Percentiles rank a stretch among this genome's conserved stretches.
These are phyloP conservation scores for Aleiodes sp. DNA, from an alignment of 1,140 invertebrate species.

Conservation along the genomic window DNA sequence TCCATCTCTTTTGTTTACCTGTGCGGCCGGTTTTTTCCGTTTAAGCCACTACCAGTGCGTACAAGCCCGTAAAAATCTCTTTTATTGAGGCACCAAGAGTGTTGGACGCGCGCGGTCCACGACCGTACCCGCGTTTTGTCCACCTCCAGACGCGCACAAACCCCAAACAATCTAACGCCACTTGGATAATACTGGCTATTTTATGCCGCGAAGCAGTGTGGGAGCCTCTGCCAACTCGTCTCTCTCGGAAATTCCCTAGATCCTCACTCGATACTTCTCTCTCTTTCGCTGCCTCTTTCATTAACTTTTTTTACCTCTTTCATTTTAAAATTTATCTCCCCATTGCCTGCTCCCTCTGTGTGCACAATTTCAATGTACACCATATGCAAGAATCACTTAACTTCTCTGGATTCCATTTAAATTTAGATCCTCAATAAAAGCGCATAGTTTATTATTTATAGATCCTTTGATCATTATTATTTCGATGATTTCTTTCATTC, in stretches of 20 bases:
- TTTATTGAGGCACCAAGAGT: not conserved
- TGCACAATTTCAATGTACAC: not conserved
- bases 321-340: not conserved
- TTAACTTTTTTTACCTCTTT: too few relatives aligned
- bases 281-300: not conserved
- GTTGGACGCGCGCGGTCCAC: not conserved
- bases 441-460: constrained; percentile 9
- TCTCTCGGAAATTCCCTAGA: constrained; percentile 1
- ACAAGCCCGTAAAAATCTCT: not conserved
- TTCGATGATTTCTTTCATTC: too few relatives aligned
- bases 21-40: constrained; percentile 1
- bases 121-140: too few relatives aligned
- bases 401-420: not conserved
- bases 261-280: not conserved
- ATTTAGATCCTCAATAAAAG: not conserved
- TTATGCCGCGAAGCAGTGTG: not conserved
- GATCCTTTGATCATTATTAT: constrained; percentile 1
- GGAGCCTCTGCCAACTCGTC: not conserved
- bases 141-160: not conserved
- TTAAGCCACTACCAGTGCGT: too few relatives aligned
- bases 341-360: not conserved
- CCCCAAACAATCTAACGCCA: too few relatives aligned
- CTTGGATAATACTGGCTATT: too few relatives aligned
- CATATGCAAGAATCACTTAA: not conserved
- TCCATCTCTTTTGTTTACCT: constrained; percentile 14